Base-by-base conservation (phyloP, 1,140 invertebrate species). In the Diorhabda carinulata region DNA sequence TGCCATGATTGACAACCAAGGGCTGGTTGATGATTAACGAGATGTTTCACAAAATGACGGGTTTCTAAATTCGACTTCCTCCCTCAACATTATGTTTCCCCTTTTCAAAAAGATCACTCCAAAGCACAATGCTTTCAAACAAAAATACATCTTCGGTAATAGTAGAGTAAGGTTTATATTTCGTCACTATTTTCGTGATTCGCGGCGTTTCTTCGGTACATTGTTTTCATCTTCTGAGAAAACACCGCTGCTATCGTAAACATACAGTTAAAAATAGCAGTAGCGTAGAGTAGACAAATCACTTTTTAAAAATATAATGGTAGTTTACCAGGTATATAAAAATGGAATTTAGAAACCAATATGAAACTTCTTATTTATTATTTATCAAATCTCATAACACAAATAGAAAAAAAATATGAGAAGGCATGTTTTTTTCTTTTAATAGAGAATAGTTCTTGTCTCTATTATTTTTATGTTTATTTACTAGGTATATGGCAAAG, bases 11-110 rank as follows among this genome's bases (percentile, higher is more conserved):
- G 78, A 78, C 78, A 79, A 74, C 70, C 66, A 71, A 73, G 76
- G 77, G 76, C 74, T 73, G 72, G 72, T 71, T 56, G 74, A 79
- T 79, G 78, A 79, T 79, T 76, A 79, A 79, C 74, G 77, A 77
- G 76, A 75, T 77, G 73, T 77, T 76, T 77, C 74, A 73, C 73
- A 78, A 79, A 79, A 78, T 78, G 78, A 76, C 75, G 78, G 47
- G 76, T 77, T 78, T 74, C 77, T 72, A 69, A 78, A 76, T 73
- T 76, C 71, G 74, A 76, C 73, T 77, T 74, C 70, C 71, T 72
- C 73, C 72, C 70, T 70, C 71, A 65, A 66, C 68, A 57, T 43
- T 40, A 42, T 6, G 5, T 44, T 63, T 44, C 40, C 4, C 42
- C 4, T 25, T n/a, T 5, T 43, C 6, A 4, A 43, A 47, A 5